Percentiles rank a stretch among this genome's conserved stretches.
These are phyloP conservation scores for Atherinosoma microstoma DNA, from an alignment of 2,797 vertebrate species.

Conservation along the genomic window DNA sequence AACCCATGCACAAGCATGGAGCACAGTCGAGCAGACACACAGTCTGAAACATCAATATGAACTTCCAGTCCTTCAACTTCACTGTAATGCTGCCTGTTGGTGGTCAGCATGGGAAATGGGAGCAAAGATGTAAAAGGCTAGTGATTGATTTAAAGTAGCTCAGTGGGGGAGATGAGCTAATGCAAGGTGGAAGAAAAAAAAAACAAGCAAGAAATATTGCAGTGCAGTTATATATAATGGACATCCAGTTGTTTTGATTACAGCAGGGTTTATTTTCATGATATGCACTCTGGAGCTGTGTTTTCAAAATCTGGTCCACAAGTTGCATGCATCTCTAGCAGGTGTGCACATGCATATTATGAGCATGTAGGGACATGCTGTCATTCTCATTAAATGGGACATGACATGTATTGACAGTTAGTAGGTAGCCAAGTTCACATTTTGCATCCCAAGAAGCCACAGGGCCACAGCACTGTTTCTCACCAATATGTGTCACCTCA, in stretches of 20 bases:
- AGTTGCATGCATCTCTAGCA: neutral
- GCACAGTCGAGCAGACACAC: slow-evolving; percentile 58
- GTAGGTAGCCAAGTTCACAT: too few relatives aligned
- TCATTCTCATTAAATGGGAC: neutral
- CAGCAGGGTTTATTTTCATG: neutral
- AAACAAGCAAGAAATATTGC: slow-evolving; percentile 4
- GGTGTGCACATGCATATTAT: neutral
- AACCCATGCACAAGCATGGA: slow-evolving; percentile 31
- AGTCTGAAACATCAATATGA: slow-evolving; percentile 45
- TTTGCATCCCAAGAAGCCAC: too few relatives aligned
- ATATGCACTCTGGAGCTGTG: neutral
- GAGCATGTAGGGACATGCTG: neutral
- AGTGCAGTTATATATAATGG: neutral
- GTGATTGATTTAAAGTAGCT: slow-evolving; percentile 48
- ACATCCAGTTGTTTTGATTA: neutral
- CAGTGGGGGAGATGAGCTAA: slow-evolving; percentile 27
- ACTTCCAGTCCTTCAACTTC: slow-evolving; percentile 61
- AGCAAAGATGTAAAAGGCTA: slow-evolving; percentile 49
- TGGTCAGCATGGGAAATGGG: slow-evolving; percentile 62
- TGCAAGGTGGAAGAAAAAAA: neutral
- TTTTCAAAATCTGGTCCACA: neutral
- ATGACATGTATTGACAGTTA: neutral
- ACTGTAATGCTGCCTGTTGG: slow-evolving; percentile 62
- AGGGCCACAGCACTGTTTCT: too few relatives aligned
- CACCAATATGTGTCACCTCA: too few relatives aligned